These are phyloP conservation scores for Drosophila dunni DNA, from an alignment of 1,140 invertebrate species.

Conservation along the genomic window DNA sequence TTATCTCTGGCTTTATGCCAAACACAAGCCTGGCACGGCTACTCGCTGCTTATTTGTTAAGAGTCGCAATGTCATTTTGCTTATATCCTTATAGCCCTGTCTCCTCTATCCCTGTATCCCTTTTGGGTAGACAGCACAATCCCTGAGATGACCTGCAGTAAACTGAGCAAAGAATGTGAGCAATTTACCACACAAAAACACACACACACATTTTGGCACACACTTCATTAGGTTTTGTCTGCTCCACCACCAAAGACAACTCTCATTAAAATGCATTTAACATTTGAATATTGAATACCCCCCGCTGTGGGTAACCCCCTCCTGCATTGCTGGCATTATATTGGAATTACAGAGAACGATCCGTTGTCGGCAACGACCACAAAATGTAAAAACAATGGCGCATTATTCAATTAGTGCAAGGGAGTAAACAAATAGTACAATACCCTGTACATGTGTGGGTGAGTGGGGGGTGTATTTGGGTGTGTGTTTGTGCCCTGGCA, in stretches of 20 bases:
- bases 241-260: background rate
- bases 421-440: conserved; percentile 40
- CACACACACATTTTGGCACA: conserved; percentile 55
- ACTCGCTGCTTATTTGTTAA: conserved; percentile 76
- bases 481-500: conserved; percentile 16
- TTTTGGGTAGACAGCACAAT: background rate
- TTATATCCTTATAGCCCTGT: conserved; percentile 9
- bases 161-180: conserved; percentile 34
- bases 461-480: background rate
- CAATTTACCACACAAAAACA: background rate
- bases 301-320: background rate
- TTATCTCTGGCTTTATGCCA: conserved; percentile 81
- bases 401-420: conserved; percentile 56
- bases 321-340: conserved; percentile 8
- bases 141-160: conserved; percentile 59
- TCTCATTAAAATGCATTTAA: conserved; percentile 49
- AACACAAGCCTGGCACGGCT: conserved; percentile 52
- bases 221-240: conserved; percentile 57
- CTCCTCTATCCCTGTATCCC: conserved; percentile 2
- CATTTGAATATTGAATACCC: conserved; percentile 25
- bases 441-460: conserved; percentile 8
- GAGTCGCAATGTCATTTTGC: conserved; percentile 49
- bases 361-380: conserved; percentile 35
- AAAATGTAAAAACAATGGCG: conserved; percentile 74
- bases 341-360: conserved; percentile 52